Evolutionary conservation across 2,888 invertebrate genomes (phyloP), one percentile per base, ranked within the genome.

Genomic region (Craniophora ligustri): DNA sequence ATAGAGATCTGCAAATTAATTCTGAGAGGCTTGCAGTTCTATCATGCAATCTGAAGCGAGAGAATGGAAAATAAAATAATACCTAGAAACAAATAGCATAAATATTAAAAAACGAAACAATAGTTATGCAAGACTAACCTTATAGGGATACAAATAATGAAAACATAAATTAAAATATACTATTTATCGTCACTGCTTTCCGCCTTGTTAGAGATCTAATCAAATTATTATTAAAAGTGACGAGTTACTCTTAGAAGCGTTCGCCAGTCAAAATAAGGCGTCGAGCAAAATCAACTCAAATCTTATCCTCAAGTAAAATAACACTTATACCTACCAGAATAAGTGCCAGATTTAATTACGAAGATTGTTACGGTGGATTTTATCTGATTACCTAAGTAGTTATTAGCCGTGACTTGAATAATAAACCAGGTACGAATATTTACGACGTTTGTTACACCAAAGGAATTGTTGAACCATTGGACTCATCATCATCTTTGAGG

Each of bases 391-490:
- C 34, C 10, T 34, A 44, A 50, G 4, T 31, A 47, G 32, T 46
- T 67, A 54, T 50, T 40, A 51, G 26, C 40, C 45, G 32, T 18
- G 23, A 51, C 32, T 51, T 64, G 21, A 30, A 38, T 69, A 41
- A 54, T 49, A 40, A 53, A 30, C 32, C 19, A 14, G 3, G 6
- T 38, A 59, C 8, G 2, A 35, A 32, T 47, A 14, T 6, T 19
- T 19, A 4, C 5, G 19, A 4, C 5, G 6, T 2, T 6, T 1
- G 5, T 19, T 19, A 19, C 5, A 19, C 2, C 19, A 19, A 19
- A 6, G 5, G 19, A 1, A 19, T 19, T 5, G 6, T n/a, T n/a
- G n/a, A n/a, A n/a, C n/a, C n/a, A n/a, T n/a, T n/a, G n/a, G n/a
- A n/a, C n/a, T 5, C 19, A 19, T 2, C 5, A 19, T 19, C 19